These are phyloP conservation scores for Eupithecia dodoneata DNA, from an alignment of 2,888 invertebrate species.

Conservation along the genomic window DNA sequence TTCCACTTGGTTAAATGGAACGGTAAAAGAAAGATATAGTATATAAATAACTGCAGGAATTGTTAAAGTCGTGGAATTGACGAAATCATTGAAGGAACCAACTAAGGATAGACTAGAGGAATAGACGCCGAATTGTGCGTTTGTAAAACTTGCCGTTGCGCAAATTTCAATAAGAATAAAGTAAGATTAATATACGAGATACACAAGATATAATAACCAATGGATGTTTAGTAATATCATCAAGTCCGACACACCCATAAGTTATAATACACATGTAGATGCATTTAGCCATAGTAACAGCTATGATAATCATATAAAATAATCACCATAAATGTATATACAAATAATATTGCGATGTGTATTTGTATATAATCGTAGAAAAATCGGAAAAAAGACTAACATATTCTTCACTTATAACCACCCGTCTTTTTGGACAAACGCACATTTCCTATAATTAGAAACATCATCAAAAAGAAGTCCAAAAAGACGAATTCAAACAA, in stretches of 20 bases:
- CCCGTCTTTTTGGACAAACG: constrained; percentile 54
- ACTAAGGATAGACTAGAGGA: constrained; percentile 57
- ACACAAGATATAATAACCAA: constrained; percentile 26
- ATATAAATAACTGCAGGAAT: constrained; percentile 62
- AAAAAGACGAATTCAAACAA: constrained; percentile 40
- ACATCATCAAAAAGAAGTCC: constrained; percentile 35
- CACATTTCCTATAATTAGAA: constrained; percentile 44
- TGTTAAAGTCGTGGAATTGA: constrained; percentile 77
- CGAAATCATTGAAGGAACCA: constrained; percentile 71
- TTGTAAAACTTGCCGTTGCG: constrained; percentile 49
- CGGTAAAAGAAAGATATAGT: constrained; percentile 42
- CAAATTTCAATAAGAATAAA: constrained; percentile 30
- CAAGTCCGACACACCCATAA: constrained; percentile 30
- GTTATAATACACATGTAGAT: constrained; percentile 22
- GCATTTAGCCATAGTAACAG: constrained; percentile 31
- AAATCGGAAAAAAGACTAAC: constrained; percentile 69
- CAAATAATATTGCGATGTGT: constrained; percentile 56
- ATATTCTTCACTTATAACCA: constrained; percentile 45
- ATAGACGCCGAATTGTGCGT: constrained; percentile 34
- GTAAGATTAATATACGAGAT: constrained; percentile 17
- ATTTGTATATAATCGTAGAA: constrained; percentile 71
- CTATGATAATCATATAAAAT: constrained; percentile 29
- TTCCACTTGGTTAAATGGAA: constrained; percentile 37
- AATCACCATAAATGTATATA: constrained; percentile 50
- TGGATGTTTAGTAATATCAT: constrained; percentile 32